A percentile compares a stretch with the other conserved stretches of the same genome.
phyloP scores from a whole-genome alignment of 2,797 vertebrate genomes.

The Sparidentex hasta region DNA sequence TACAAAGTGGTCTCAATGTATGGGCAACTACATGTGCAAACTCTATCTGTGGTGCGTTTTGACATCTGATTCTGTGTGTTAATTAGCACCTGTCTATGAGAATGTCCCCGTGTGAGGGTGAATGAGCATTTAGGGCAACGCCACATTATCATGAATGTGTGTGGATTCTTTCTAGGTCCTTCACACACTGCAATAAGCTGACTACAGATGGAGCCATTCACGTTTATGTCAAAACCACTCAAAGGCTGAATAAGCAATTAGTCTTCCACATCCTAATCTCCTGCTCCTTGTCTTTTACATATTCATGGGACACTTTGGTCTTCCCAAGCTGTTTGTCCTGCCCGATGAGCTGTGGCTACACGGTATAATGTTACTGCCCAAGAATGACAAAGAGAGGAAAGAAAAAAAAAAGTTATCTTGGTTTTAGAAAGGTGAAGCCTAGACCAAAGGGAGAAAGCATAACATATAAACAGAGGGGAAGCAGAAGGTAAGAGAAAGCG shows the following conservation, averaged over 20 bases:
- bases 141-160: neutral
- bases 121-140: neutral
- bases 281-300: slow-evolving; percentile 16
- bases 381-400: neutral
- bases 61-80: neutral
- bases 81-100: neutral
- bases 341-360: slow-evolving; percentile 15
- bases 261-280: slow-evolving; percentile 22
- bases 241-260: slow-evolving; percentile 39
- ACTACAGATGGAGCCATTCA: slow-evolving; percentile 32
- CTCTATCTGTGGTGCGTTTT: neutral
- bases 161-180: slow-evolving; percentile 6
- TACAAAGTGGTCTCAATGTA: neutral
- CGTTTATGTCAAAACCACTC: slow-evolving; percentile 21
- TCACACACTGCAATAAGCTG: slow-evolving; percentile 1
- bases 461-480: slow-evolving; percentile 26
- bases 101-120: neutral
- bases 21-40: no score
- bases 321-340: slow-evolving; percentile 9
- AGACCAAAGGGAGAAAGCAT: slow-evolving; percentile 16
- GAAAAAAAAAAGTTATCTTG: neutral
- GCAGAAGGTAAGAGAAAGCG: neutral
- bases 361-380: neutral
- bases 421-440: slow-evolving; percentile 2
- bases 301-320: slow-evolving; percentile 12